Conservation (phyloP, 1,140 invertebrate species). For the Drosophila mauritiana region DNA sequence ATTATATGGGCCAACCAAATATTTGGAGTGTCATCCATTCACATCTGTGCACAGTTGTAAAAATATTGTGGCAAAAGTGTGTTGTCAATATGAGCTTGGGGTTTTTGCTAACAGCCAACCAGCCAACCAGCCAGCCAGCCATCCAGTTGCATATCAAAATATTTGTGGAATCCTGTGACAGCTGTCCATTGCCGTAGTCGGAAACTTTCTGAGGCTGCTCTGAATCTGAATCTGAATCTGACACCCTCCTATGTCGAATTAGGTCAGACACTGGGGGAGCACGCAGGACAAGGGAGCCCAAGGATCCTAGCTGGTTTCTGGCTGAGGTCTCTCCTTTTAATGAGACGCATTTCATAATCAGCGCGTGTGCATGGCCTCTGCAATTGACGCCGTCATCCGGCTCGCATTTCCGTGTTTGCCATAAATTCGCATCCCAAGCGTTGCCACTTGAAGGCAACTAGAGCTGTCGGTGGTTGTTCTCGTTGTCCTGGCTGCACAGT, state of each 20-base stretch:
- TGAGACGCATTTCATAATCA: slow-evolving; percentile 80
- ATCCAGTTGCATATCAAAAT: slow-evolving; percentile 74
- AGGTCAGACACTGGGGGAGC: slow-evolving; percentile 48
- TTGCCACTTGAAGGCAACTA: slow-evolving; percentile 70
- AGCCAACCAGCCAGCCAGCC: slow-evolving; percentile 13
- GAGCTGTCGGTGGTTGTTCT: slow-evolving; percentile 37
- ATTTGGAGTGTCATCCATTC: slow-evolving; percentile 54
- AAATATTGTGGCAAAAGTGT: slow-evolving; percentile 77
- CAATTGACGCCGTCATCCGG: slow-evolving; percentile 60
- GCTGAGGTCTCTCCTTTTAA: slow-evolving; percentile 62
- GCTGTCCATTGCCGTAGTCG: slow-evolving; percentile 44
- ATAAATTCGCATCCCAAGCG: slow-evolving; percentile 67
- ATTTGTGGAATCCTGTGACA: slow-evolving; percentile 69
- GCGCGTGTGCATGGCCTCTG: slow-evolving; percentile 56
- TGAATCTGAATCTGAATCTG: slow-evolving; percentile 16
- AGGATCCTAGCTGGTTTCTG: slow-evolving; percentile 4
- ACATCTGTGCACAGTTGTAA: slow-evolving; percentile 60
- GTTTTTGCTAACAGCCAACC: slow-evolving; percentile 49
- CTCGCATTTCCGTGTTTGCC: slow-evolving; percentile 73
- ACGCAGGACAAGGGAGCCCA: slow-evolving; percentile 1
- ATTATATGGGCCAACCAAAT: slow-evolving; percentile 75
- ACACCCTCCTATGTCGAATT: slow-evolving; percentile 48
- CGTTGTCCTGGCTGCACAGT: slow-evolving; percentile 1
- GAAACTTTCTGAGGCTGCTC: slow-evolving; percentile 44
- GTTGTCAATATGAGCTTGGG: slow-evolving; percentile 72